Evolutionary conservation across 2,113 vertebrate species (phyloP).

Genomic region (Bufo bufo): DNA sequence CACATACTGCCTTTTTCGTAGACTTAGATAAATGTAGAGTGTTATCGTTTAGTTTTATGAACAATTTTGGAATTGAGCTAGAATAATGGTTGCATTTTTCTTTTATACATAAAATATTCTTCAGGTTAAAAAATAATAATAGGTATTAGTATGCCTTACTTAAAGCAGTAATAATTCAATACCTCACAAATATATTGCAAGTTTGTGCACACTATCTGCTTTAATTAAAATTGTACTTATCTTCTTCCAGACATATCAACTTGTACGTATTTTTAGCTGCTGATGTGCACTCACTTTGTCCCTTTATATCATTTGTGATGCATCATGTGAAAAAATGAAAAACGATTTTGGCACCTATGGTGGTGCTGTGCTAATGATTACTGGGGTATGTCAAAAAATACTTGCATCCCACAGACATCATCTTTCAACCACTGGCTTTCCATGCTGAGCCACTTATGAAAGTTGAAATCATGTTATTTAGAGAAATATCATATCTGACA

Average conservation of each 20-base stretch:
- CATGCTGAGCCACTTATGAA: conserved; percentile 50
- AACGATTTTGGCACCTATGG: conserved; percentile 31
- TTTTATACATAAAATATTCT: not conserved
- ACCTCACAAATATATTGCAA: not conserved
- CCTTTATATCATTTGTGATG: conserved; percentile 29
- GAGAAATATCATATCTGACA: conserved; percentile 55
- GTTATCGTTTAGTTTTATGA: not conserved
- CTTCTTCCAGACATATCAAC: not conserved
- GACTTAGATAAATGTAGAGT: not conserved
- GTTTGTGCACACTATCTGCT: not conserved
- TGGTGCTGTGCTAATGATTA: conserved; percentile 47
- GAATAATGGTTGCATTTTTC: not conserved
- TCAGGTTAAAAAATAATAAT: not conserved
- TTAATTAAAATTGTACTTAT: not conserved
- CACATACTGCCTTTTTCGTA: not conserved
- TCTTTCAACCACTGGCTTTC: conserved; percentile 47
- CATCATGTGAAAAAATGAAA: conserved; percentile 24
- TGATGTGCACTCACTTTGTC: conserved; percentile 1
- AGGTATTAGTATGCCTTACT: not conserved
- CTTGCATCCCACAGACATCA: conserved; percentile 54
- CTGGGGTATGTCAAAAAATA: conserved; percentile 42
- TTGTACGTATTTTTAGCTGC: conserved; percentile 16
- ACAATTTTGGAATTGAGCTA: not conserved
- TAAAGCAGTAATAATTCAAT: not conserved
- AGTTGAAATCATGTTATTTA: conserved; percentile 51